A percentile compares a stretch with the other conserved stretches of the same genome.
Evolutionary conservation across 2,113 vertebrate species (phyloP).

Genomic region (Peromyscus maniculatus): DNA sequence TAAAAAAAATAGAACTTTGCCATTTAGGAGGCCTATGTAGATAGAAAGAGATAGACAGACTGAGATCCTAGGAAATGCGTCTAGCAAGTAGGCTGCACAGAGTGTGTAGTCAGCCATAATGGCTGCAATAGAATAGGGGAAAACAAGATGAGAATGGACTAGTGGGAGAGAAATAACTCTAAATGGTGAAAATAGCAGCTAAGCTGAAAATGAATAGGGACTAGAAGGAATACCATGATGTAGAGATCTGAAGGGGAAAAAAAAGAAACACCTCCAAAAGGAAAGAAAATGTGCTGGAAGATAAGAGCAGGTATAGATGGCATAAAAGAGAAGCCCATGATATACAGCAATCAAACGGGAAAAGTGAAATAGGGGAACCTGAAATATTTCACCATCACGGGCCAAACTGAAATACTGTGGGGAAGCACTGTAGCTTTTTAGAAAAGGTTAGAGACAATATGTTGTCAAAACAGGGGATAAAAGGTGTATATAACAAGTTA

Average conservation of each 20-base stretch:
- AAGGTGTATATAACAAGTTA: background rate
- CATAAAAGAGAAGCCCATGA: conserved; percentile 84
- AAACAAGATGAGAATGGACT: conserved; percentile 50
- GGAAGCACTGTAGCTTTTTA: conserved; percentile 75
- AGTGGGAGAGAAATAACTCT: conserved; percentile 29
- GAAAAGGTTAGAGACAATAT: conserved; percentile 72
- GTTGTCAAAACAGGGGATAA: conserved; percentile 45
- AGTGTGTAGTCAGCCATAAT: background rate
- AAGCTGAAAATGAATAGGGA: conserved; percentile 42
- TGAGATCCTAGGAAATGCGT: conserved; percentile 14
- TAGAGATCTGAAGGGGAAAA: background rate
- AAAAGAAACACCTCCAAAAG: conserved; percentile 33
- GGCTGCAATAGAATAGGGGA: conserved; percentile 3
- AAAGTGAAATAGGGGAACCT: conserved; percentile 90
- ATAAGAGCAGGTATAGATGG: conserved; percentile 83
- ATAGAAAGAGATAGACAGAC: background rate
- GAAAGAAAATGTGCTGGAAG: conserved; percentile 76
- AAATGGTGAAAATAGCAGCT: background rate
- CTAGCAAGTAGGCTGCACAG: background rate
- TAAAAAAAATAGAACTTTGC: conserved; percentile 39
- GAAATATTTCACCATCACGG: conserved; percentile 88
- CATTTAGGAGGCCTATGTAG: background rate
- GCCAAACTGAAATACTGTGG: conserved; percentile 86
- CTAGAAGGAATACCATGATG: conserved; percentile 30
- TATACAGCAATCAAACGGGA: conserved; percentile 71